A percentile compares a stretch with the other conserved stretches of the same genome.
Conservation (phyloP, 2,888 invertebrate species). For the Erannis defoliaria region DNA sequence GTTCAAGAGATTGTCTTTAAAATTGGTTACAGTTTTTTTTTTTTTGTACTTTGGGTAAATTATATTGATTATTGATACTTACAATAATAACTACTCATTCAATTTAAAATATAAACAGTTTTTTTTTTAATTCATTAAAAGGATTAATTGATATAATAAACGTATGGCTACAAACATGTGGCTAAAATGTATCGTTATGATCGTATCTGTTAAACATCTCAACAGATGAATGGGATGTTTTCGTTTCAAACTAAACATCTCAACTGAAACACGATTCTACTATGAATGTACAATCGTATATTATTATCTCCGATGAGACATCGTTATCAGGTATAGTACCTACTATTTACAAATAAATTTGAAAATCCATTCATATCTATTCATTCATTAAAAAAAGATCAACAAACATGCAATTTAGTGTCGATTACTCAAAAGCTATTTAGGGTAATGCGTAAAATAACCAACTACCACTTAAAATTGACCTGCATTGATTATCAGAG, state of each 20-base stretch:
- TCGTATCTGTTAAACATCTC: not conserved
- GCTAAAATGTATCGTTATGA: not conserved
- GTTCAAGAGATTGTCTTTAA: not conserved
- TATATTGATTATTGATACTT: no score
- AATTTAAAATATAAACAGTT: no score
- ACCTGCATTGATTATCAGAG: conserved; percentile 28
- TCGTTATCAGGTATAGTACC: conserved; percentile 14
- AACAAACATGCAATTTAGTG: not conserved
- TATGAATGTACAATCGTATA: not conserved
- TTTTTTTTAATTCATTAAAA: no score
- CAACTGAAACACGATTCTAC: conserved; percentile 4
- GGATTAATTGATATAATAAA: no score
- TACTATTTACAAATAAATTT: conserved; percentile 13
- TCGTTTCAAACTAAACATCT: conserved; percentile 1
- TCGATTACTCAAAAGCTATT: conserved; percentile 13
- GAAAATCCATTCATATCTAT: conserved; percentile 17
- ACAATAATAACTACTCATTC: no score
- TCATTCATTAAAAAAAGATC: conserved; percentile 24
- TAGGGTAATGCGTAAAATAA: conserved; percentile 26
- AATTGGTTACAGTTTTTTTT: no score
- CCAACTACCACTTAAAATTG: conserved; percentile 12
- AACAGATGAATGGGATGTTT: conserved; percentile 19
- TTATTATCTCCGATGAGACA: conserved; percentile 8
- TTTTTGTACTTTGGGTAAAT: no score
- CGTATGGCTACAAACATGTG: not conserved